Evolutionary conservation across 2,888 invertebrate genomes (phyloP).

Genomic region (Tanytarsus gracilentus): DNA sequence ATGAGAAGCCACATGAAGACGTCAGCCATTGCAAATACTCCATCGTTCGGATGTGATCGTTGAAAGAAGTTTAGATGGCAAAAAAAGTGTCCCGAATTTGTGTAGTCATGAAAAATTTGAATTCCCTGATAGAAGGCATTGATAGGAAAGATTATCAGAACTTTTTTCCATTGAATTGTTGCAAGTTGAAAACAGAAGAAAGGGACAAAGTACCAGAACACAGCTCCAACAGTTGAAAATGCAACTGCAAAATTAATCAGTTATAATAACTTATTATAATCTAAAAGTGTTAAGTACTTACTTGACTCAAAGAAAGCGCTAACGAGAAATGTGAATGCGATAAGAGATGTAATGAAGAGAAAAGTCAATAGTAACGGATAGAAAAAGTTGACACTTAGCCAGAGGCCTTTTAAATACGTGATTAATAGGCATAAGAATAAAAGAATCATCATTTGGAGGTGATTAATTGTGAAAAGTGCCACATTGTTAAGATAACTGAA

Average conservation of each 20-base stretch:
- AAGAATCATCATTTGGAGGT: slow-evolving; percentile 32
- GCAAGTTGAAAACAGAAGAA: slow-evolving; percentile 34
- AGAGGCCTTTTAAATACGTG: slow-evolving; percentile 25
- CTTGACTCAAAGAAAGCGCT: slow-evolving; percentile 41
- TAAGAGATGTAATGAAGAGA: slow-evolving; percentile 36
- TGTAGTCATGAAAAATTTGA: slow-evolving; percentile 31
- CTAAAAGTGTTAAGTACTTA: slow-evolving; percentile 33
- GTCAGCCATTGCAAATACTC: slow-evolving; percentile 22
- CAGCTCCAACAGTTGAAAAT: slow-evolving; percentile 41
- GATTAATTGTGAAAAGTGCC: slow-evolving; percentile 38
- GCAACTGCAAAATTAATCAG: slow-evolving; percentile 32
- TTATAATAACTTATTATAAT: not conserved
- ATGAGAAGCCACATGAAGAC: slow-evolving; percentile 8
- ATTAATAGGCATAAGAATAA: slow-evolving; percentile 17
- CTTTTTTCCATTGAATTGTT: slow-evolving; percentile 20
- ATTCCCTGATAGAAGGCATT: slow-evolving; percentile 32
- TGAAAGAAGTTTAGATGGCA: slow-evolving; percentile 13
- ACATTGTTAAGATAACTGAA: slow-evolving; percentile 40
- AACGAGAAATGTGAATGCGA: slow-evolving; percentile 40
- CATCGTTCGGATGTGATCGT: slow-evolving; percentile 22
- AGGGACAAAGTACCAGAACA: slow-evolving; percentile 38
- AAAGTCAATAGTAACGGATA: slow-evolving; percentile 34
- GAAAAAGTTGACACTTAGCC: slow-evolving; percentile 32
- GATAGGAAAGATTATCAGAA: slow-evolving; percentile 24
- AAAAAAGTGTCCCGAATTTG: slow-evolving; percentile 24